Evolutionary conservation across 2,113 vertebrate genomes (phyloP), one percentile per base, ranked within the genome.

Genomic region (Camelus bactrianus): DNA sequence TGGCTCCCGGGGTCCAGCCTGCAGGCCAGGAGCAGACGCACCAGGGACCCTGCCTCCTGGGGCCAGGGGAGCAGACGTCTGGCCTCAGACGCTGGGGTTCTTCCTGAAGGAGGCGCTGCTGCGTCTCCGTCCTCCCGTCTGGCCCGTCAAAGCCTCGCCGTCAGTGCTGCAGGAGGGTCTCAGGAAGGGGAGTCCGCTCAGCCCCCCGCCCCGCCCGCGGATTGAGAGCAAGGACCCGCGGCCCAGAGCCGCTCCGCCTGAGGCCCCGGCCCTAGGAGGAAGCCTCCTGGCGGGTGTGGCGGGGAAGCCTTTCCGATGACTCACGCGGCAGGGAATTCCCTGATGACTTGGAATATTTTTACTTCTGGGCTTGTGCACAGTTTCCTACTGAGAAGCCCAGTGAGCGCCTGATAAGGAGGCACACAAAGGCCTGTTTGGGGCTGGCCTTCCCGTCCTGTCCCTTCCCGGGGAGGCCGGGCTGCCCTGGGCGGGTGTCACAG

Each of bases 321-420:
- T 99, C 99, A 99, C 97, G 54, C 97, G 97, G 98, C 98, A 99
- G 99, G 99, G 99, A 99, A 99, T 99, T 99, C 99, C 99, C 99
- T 99, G 96, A 99, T 99, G 99, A 98, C 98, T 98, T 93, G 97
- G 99, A 99, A 99, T 98, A 98, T 98, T 99, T 99, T 99, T 99
- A 98, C 98, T 99, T 99, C 99, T 99, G 99, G 99, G 98, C 91
- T 97, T 98, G 96, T 98, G 98, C 94, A 96, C 97, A 96, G 82
- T 97, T 99, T 99, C 99, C 99, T 99, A 32, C 97, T 2, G 38
- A 76, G 89, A 52, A 54, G 8, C 93, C 97, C 98, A 97, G 1
- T 4, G 20, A 98, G 98, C 35, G 92, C 87, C 94, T 50, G 98
- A 98, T 98, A 98, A 98, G 98, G 83, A 94, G 70, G 35, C 79